Conservation (phyloP, 2,797 vertebrate species). For the Periparus ater region DNA sequence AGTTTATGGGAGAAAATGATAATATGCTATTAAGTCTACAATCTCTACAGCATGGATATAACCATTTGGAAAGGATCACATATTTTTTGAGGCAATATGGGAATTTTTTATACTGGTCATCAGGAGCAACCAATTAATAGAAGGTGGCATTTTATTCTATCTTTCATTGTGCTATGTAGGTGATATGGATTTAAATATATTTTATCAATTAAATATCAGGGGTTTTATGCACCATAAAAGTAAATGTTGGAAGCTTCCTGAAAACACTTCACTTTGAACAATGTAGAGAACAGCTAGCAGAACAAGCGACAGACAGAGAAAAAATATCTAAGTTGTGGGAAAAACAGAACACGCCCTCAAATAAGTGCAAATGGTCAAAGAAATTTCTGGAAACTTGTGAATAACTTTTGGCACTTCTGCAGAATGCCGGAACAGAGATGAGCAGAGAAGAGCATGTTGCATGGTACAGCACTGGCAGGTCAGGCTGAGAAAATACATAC, state of each 20-base stretch:
- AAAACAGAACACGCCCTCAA: background rate
- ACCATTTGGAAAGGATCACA: background rate
- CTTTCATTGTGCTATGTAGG: background rate
- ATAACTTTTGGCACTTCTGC: background rate
- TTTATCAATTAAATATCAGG: background rate
- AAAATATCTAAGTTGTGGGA: fast-evolving
- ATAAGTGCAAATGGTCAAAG: background rate
- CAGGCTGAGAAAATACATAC: conserved; percentile 17
- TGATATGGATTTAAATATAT: background rate
- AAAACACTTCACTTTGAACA: background rate
- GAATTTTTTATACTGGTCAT: background rate
- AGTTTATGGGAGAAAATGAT: background rate
- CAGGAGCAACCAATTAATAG: background rate
- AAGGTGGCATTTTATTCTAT: background rate
- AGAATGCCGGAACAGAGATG: background rate
- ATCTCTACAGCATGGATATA: background rate
- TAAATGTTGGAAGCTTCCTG: background rate
- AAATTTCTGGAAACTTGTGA: background rate
- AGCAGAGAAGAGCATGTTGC: background rate
- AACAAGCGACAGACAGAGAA: background rate
- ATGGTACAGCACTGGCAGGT: background rate
- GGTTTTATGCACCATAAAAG: background rate
- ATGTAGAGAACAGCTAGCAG: background rate
- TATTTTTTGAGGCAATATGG: background rate
- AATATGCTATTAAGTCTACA: background rate